Conservation (phyloP, 2,797 vertebrate species). For the Otolemur crassicaudatus region DNA sequence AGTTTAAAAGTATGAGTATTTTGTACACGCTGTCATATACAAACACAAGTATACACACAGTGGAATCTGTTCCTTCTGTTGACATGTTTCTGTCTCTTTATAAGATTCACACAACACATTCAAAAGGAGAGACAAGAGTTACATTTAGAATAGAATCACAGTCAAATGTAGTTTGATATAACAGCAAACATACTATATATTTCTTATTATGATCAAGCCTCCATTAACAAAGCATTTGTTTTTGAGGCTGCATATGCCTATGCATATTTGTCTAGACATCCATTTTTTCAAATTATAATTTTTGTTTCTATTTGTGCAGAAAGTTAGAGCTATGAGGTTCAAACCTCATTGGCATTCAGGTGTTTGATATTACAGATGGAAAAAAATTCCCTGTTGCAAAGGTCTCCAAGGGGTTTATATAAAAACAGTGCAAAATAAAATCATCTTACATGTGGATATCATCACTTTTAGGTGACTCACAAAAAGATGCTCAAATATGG, state of each 20-base stretch:
- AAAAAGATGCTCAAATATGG: neutral
- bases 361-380: constrained; percentile 6
- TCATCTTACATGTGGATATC: neutral
- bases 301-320: neutral
- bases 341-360: neutral
- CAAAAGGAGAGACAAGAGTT: neutral
- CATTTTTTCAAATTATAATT: constrained; percentile 11
- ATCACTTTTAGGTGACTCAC: neutral
- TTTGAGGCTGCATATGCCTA: neutral
- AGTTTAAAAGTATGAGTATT: constrained; percentile 19
- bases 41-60: neutral
- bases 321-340: neutral
- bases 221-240: constrained; percentile 31
- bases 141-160: constrained; percentile 3
- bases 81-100: constrained; percentile 44
- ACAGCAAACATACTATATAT: constrained; percentile 34
- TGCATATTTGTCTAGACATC: neutral
- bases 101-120: neutral
- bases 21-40: neutral
- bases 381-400: neutral
- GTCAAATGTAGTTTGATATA: neutral
- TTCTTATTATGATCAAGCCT: neutral
- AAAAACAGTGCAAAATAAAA: neutral
- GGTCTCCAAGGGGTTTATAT: neutral
- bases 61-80: constrained; percentile 37